phyloP scores from a whole-genome alignment of 1,140 invertebrate genomes.

The Neodiprion fabricii region DNA sequence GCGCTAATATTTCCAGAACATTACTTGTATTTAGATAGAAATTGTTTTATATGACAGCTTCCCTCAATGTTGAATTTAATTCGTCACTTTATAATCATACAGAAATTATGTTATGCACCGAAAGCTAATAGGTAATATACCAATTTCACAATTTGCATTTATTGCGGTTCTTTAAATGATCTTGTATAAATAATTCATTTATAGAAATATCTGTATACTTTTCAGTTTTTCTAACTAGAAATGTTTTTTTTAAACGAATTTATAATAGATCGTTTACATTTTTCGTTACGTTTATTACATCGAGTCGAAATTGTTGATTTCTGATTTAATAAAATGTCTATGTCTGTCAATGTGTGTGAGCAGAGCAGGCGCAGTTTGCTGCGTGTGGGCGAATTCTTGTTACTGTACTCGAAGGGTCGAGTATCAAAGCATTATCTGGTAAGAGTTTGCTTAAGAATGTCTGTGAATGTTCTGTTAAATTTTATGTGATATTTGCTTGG shows the following conservation, averaged over 20 bases:
- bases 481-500: background rate
- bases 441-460: slow-evolving; percentile 35
- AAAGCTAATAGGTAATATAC: no score
- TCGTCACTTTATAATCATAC: no score
- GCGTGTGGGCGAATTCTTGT: slow-evolving; percentile 73
- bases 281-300: background rate
- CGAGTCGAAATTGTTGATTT: background rate
- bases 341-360: slow-evolving; percentile 39
- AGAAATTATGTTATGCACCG: no score
- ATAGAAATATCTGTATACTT: slow-evolving; percentile 4
- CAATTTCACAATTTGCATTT: no score
- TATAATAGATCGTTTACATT: background rate
- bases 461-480: background rate
- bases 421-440: slow-evolving; percentile 59
- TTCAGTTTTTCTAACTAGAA: background rate
- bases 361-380: slow-evolving; percentile 65
- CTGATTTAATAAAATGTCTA: slow-evolving; percentile 24
- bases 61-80: no score
- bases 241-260: no score
- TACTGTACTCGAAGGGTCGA: slow-evolving; percentile 70
- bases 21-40: no score
- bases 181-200: no score
- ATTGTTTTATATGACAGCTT: no score
- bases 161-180: no score
- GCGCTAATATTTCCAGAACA: no score